These are phyloP conservation scores for Xiphophorus couchianus DNA, from an alignment of 2,113 vertebrate genomes.

Conservation along the genomic window DNA sequence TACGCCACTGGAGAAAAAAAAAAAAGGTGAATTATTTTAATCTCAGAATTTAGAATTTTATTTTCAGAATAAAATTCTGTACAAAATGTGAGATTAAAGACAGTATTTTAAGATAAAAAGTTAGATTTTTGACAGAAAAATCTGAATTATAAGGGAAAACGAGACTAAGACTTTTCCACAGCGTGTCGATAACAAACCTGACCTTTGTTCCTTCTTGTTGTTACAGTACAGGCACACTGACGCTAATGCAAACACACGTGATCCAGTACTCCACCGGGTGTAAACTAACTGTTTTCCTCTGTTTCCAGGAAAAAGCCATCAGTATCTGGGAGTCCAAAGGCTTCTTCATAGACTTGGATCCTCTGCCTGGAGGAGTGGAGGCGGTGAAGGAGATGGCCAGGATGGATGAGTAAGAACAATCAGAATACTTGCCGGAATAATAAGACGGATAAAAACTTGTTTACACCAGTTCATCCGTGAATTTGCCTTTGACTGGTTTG, in stretches of 20 bases:
- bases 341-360: slow-evolving; percentile 93
- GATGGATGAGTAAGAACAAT: slow-evolving; percentile 85
- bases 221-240: neutral
- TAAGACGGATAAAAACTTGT: too few relatives aligned
- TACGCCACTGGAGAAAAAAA: too few relatives aligned
- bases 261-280: neutral
- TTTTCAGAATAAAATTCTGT: too few relatives aligned
- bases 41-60: too few relatives aligned
- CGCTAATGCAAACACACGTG: neutral
- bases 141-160: too few relatives aligned
- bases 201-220: neutral
- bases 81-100: too few relatives aligned
- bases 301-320: slow-evolving; percentile 89
- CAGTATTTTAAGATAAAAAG: too few relatives aligned
- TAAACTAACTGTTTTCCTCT: slow-evolving; percentile 5
- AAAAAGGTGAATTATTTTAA: too few relatives aligned
- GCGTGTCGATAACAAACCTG: neutral
- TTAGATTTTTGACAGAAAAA: too few relatives aligned
- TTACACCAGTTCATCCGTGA: too few relatives aligned
- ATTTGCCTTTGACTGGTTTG: too few relatives aligned
- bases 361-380: slow-evolving; percentile 90
- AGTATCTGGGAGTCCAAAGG: slow-evolving; percentile 96
- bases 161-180: neutral
- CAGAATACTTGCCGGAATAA: too few relatives aligned
- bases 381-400: slow-evolving; percentile 92